Evolutionary conservation across 1,140 invertebrate species (phyloP).

Genomic region (Orchestia grillus): DNA sequence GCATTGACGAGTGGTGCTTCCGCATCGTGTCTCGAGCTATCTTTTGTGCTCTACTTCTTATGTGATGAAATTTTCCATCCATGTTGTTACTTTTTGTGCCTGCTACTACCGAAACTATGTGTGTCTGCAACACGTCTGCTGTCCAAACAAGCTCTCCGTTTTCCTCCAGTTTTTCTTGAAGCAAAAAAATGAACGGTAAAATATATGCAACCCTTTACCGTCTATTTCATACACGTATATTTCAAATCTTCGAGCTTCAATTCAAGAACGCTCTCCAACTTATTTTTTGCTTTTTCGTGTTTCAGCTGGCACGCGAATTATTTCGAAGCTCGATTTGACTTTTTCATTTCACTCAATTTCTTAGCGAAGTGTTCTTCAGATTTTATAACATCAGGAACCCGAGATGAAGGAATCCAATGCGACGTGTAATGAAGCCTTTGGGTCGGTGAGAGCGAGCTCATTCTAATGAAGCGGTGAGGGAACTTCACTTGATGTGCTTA

Average conservation of each 20-base stretch:
- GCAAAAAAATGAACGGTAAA: neutral
- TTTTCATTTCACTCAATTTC: neutral
- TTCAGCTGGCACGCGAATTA: neutral
- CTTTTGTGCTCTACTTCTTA: neutral
- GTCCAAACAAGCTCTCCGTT: neutral
- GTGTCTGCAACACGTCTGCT: neutral
- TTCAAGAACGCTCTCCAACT: neutral
- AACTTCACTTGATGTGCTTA: constrained; percentile 28
- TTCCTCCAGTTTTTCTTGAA: neutral
- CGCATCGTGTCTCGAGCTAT: too few species aligned
- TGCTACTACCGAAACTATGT: neutral
- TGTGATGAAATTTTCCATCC: neutral
- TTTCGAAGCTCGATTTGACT: neutral
- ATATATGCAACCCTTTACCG: neutral
- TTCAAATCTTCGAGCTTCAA: neutral
- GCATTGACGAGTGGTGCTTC: neutral
- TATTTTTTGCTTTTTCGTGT: neutral
- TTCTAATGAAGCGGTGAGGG: neutral
- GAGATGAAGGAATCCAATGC: neutral
- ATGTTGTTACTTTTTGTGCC: neutral
- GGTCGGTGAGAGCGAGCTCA: neutral
- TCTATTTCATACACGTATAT: neutral
- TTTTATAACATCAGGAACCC: neutral
- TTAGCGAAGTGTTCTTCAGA: neutral
- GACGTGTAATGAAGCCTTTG: neutral